These are phyloP conservation scores for Macrostomum cliftonense DNA, from an alignment of 2,888 invertebrate genomes.

Conservation along the genomic window DNA sequence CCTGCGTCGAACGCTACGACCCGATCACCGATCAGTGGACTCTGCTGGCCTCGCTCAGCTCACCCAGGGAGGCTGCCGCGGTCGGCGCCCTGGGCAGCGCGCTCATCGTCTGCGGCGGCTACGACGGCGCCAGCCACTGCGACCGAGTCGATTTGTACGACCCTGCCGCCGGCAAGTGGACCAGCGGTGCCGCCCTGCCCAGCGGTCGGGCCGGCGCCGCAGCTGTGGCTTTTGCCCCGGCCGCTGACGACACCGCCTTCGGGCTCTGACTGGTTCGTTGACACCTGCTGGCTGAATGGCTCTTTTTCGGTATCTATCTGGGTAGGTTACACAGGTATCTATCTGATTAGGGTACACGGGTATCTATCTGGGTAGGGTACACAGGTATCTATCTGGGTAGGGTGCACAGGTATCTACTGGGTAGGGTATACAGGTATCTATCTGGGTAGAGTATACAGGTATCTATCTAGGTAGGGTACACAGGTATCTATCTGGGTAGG, in stretches of 20 bases:
- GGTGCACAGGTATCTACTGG: too few species aligned
- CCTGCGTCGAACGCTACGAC: constrained; percentile 65
- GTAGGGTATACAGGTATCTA: too few species aligned
- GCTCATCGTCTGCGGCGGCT: constrained; percentile 67
- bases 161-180: constrained; percentile 45
- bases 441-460: too few species aligned
- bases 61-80: constrained; percentile 69
- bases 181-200: constrained; percentile 50
- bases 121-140: constrained; percentile 69
- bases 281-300: constrained; percentile 5
- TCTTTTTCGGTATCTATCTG: constrained; percentile 4
- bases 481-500: too few species aligned
- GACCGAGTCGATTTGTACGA: constrained; percentile 67
- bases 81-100: constrained; percentile 64
- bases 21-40: constrained; percentile 66
- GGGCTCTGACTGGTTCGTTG: constrained; percentile 1
- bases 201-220: constrained; percentile 66
- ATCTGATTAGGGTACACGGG: too few species aligned
- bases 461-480: too few species aligned
- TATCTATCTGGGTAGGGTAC: too few species aligned
- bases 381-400: too few species aligned
- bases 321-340: too few species aligned
- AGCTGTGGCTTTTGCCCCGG: background rate
- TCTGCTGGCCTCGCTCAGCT: constrained; percentile 58
- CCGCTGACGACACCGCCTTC: too few species aligned